Evolutionary conservation across 2,797 vertebrate species (phyloP), one percentile per base, ranked within the genome.

Genomic region (Halcyon smyrnensis): DNA sequence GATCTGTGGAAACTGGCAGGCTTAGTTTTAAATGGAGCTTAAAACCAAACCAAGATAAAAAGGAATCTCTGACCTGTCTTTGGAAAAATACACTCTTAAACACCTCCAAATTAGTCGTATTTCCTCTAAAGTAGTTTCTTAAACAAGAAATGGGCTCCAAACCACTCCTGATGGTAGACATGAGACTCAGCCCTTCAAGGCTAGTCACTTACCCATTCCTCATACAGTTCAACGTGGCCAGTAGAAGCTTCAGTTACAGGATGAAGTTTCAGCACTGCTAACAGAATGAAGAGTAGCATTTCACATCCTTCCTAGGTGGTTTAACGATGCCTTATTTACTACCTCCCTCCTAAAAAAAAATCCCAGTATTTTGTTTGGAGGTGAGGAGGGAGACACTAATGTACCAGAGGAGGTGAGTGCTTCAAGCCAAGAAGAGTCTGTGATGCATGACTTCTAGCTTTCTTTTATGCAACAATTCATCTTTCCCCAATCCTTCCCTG

Each of bases 211-310:
- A 16, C 34, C 48, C 39, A 67, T 16, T 51, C 39, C 30, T 78
- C 27, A 48, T 11, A 2, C 57, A 2, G 3, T 6, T 34, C 12
- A 57, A 48, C 0, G 0, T 0, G 3, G 70, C 13, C 78, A 69
- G 9, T 2, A 5, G 53, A 67, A 67, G 27, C 17, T 18, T 53
- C 36, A 15, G 4, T 28, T 6, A 25, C 11, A 56, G 34, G 8
- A 56, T 39, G 6, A 10, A 51, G 41, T 16, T 57, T 77, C 64
- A 43, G 10, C 56, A 37, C 8, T 12, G 5, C 20, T 5, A 24
- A 30, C 30, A 24, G 30, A 28, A 41, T 74, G 21, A 23, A 59
- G 23, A 9, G 32, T 13, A 45, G 7, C 9, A 59, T n/a, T 78
- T 70, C 20, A 24, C 3, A 25, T 6, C 46, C 34, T 39, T 63